Evolutionary conservation across 2,888 invertebrate species (phyloP).

Genomic region (Acanthoscelides obtectus): DNA sequence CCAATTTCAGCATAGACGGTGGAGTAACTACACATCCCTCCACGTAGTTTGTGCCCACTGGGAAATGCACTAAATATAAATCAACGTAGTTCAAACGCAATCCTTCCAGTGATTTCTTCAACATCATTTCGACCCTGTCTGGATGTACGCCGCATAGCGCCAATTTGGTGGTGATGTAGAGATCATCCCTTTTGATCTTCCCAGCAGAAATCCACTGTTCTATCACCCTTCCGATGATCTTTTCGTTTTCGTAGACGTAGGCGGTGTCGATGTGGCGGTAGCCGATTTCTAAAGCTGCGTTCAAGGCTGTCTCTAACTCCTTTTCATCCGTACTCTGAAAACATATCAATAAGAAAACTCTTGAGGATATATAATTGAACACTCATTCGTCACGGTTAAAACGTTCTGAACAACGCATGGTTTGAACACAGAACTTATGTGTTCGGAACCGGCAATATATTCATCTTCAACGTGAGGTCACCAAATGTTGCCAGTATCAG

Average conservation of each 20-base stretch:
- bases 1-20: slow-evolving; percentile 7
- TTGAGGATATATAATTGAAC: no score
- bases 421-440: no score
- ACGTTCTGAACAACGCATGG: no score
- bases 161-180: slow-evolving; percentile 79
- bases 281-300: slow-evolving; percentile 67
- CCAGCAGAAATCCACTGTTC: slow-evolving; percentile 66
- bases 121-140: slow-evolving; percentile 27
- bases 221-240: slow-evolving; percentile 67
- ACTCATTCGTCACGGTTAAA: no score
- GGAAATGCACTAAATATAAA: slow-evolving; percentile 33
- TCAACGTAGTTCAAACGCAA: slow-evolving; percentile 32
- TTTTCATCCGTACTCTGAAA: slow-evolving; percentile 62
- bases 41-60: slow-evolving; percentile 22
- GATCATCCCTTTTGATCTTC: slow-evolving; percentile 56
- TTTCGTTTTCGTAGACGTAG: slow-evolving; percentile 72
- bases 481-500: no score
- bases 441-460: no score
- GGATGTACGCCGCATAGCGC: slow-evolving; percentile 51
- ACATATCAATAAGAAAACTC: no score
- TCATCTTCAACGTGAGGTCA: no score
- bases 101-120: slow-evolving; percentile 28
- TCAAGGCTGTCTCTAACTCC: slow-evolving; percentile 61
- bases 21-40: slow-evolving; percentile 8
- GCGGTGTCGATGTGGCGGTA: slow-evolving; percentile 84